phyloP scores from a whole-genome alignment of 2,113 vertebrate species.

The Cyphomyrus plagiostoma region DNA sequence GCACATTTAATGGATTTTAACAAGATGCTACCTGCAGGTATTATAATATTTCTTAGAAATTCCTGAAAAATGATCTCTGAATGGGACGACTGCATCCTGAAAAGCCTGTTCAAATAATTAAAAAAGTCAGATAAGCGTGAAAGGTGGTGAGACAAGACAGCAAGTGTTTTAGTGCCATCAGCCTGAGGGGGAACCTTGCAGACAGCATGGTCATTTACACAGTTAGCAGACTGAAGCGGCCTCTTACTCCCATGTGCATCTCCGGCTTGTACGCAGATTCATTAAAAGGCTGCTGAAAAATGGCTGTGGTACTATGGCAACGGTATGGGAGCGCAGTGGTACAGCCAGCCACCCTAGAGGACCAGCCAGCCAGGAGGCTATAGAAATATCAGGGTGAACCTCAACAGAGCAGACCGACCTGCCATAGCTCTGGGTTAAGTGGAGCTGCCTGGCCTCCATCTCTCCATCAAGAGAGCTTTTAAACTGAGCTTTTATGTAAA shows the following conservation, averaged over 20 bases:
- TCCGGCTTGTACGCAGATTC: background rate
- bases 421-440: background rate
- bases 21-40: background rate
- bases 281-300: background rate
- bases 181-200: background rate
- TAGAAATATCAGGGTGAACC: background rate
- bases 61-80: background rate
- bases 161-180: background rate
- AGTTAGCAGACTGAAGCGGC: background rate
- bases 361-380: background rate
- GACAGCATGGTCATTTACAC: background rate
- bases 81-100: background rate
- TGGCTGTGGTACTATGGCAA: background rate
- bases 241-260: background rate
- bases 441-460: background rate
- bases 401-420: background rate
- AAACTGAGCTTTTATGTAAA: background rate
- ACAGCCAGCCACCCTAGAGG: background rate
- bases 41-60: background rate
- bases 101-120: background rate
- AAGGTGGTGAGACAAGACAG: background rate
- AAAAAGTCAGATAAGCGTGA: background rate
- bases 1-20: background rate
- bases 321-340: background rate
- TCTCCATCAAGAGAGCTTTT: background rate